These are phyloP conservation scores for Bryconaethiops microstoma DNA, from an alignment of 2,797 vertebrate species.

Conservation along the genomic window DNA sequence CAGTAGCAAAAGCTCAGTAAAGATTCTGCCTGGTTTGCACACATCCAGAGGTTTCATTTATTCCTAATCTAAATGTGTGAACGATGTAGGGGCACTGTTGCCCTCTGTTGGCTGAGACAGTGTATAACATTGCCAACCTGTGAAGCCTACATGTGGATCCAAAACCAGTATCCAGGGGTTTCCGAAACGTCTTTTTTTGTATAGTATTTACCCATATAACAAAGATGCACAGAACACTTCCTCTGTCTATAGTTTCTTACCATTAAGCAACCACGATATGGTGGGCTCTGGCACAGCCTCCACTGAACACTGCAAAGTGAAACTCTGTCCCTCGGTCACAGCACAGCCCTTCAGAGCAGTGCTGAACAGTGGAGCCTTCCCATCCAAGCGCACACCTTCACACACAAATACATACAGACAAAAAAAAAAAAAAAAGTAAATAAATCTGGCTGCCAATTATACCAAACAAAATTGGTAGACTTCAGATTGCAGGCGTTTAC, in stretches of 20 bases:
- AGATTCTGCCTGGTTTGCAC: not conserved
- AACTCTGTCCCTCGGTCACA: slow-evolving; percentile 81
- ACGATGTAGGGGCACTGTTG: slow-evolving; percentile 8
- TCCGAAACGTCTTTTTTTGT: not conserved
- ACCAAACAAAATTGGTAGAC: not conserved
- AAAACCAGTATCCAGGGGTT: not conserved
- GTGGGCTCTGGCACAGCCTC: slow-evolving; percentile 75
- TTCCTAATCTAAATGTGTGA: not conserved
- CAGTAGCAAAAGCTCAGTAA: slow-evolving; percentile 7
- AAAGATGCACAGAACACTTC: not conserved
- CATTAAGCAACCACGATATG: slow-evolving; percentile 84
- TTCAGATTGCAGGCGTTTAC: not conserved
- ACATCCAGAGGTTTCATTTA: not conserved
- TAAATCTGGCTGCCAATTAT: too few relatives aligned
- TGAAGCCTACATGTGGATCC: not conserved
- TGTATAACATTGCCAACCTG: not conserved
- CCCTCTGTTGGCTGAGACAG: slow-evolving; percentile 47
- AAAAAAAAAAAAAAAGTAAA: not conserved
- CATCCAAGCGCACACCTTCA: slow-evolving; percentile 44
- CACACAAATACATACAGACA: slow-evolving; percentile 6
- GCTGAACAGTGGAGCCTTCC: slow-evolving; percentile 76
- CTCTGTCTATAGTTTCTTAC: slow-evolving; percentile 68
- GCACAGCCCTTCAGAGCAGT: slow-evolving; percentile 73
- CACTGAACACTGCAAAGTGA: slow-evolving; percentile 79
- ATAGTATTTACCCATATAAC: not conserved